These are phyloP conservation scores for Drusus annulatus DNA, from an alignment of 1,140 invertebrate species.

Conservation along the genomic window DNA sequence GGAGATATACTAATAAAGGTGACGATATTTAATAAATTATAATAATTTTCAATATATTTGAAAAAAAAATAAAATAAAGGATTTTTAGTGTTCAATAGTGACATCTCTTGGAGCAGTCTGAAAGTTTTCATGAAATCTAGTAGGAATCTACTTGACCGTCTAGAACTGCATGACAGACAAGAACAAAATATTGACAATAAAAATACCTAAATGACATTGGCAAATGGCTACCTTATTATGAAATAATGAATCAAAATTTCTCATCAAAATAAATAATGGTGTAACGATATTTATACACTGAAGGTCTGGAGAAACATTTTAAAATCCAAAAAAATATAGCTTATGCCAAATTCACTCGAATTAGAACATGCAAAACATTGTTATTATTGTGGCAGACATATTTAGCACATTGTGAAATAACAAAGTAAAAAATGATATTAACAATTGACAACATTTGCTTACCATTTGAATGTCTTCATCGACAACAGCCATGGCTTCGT, in stretches of 20 bases:
- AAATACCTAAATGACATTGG: slow-evolving; percentile 49
- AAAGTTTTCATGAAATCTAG: background rate
- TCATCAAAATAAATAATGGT: background rate
- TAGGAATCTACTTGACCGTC: slow-evolving; percentile 42
- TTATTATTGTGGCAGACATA: slow-evolving; percentile 51
- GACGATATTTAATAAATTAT: no score
- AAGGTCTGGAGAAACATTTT: no score
- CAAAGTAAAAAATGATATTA: slow-evolving; percentile 30
- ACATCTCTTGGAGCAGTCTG: slow-evolving; percentile 20
- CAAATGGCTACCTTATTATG: slow-evolving; percentile 51
- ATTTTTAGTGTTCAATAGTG: background rate
- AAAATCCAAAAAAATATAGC: no score
- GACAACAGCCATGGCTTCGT: slow-evolving; percentile 53
- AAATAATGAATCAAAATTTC: slow-evolving; percentile 34
- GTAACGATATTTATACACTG: no score
- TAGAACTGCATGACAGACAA: slow-evolving; percentile 11
- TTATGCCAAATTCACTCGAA: no score
- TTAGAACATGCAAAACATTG: slow-evolving; percentile 6
- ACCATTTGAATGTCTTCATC: slow-evolving; percentile 58
- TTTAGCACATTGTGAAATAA: slow-evolving; percentile 45
- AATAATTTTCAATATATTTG: no score
- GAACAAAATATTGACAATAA: slow-evolving; percentile 36
- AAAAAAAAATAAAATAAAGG: no score
- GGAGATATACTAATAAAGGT: no score
- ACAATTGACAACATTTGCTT: slow-evolving; percentile 34